Conservation (phyloP, 2,888 invertebrate genomes). For the Rhyacophila evoluta region DNA sequence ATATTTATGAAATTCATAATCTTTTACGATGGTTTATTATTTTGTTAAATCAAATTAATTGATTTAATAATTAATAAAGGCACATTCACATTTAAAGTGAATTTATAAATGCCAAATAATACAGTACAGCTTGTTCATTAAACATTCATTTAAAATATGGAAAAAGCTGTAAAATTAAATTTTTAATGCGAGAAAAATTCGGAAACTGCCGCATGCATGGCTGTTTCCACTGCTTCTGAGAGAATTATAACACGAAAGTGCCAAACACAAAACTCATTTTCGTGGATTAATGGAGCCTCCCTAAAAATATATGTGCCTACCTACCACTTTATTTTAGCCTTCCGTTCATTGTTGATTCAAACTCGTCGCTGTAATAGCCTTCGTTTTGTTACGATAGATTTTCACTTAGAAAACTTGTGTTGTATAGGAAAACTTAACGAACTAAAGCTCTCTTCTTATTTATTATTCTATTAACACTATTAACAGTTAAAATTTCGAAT, state of each 20-base stretch:
- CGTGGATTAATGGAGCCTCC: slow-evolving; percentile 48
- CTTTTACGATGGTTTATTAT: too few relatives aligned
- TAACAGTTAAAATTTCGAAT: too few relatives aligned
- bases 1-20: too few relatives aligned
- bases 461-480: too few relatives aligned
- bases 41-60: too few relatives aligned
- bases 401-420: neutral
- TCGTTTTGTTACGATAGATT: neutral
- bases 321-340: neutral
- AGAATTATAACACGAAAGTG: slow-evolving; percentile 52
- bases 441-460: too few relatives aligned
- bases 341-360: slow-evolving; percentile 43
- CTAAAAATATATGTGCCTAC: slow-evolving; percentile 43
- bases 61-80: too few relatives aligned
- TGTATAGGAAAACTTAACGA: too few relatives aligned
- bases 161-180: neutral
- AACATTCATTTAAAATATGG: neutral
- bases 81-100: neutral
- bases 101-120: neutral
- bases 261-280: slow-evolving; percentile 53
- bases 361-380: neutral
- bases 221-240: slow-evolving; percentile 45
- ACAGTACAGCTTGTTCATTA: neutral
- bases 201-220: slow-evolving; percentile 26
- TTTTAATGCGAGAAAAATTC: slow-evolving; percentile 13